These are phyloP conservation scores for Aptenodytes patagonicus DNA, from an alignment of 2,113 vertebrate genomes.

Conservation along the genomic window DNA sequence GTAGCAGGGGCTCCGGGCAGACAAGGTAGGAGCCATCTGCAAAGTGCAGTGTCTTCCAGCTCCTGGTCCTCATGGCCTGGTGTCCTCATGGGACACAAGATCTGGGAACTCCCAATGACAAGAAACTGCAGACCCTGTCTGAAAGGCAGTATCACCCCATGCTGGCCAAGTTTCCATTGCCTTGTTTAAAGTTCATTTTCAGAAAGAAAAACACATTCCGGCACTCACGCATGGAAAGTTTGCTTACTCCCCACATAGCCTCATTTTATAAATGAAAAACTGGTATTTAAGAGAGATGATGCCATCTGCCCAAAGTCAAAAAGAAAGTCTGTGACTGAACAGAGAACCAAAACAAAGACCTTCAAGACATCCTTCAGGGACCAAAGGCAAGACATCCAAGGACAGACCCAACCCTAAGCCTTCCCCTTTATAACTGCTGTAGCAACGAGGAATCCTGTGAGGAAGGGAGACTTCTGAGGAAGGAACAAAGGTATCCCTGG, in stretches of 20 bases:
- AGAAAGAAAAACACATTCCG: not conserved
- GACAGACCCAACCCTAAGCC: not conserved
- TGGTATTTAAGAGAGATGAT: not conserved
- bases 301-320: not conserved
- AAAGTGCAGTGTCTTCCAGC: not conserved
- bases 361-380: not conserved
- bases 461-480: not conserved
- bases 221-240: not conserved
- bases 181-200: not conserved
- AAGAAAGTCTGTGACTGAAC: not conserved
- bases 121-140: not conserved
- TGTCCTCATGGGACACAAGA: not conserved
- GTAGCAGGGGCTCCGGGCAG: not conserved
- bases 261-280: not conserved
- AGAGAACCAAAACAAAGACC: not conserved
- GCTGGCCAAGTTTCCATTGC: not conserved
- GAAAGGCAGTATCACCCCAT: accelerated
- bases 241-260: not conserved
- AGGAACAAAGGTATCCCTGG: not conserved
- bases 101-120: not conserved
- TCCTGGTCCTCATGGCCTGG: not conserved
- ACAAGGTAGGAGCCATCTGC: not conserved
- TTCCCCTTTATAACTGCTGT: not conserved
- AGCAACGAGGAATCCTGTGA: not conserved
- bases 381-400: not conserved